A percentile compares a stretch with the other conserved stretches of the same genome.
These are phyloP conservation scores for Trichopoda pennipes DNA, from an alignment of 2,888 invertebrate genomes.

Conservation along the genomic window DNA sequence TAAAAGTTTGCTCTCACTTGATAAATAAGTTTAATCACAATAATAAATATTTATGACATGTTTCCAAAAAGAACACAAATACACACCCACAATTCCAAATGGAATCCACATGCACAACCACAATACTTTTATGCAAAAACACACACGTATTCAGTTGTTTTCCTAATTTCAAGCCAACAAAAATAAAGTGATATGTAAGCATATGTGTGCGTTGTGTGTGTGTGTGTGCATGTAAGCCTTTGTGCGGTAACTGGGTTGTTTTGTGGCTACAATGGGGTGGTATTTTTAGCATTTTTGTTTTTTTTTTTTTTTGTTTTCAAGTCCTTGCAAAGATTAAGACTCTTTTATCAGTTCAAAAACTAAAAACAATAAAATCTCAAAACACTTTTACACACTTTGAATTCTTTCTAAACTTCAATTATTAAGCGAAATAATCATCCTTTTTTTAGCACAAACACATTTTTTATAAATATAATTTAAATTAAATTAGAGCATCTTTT, in stretches of 20 bases:
- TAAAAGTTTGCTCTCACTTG: slow-evolving; percentile 65
- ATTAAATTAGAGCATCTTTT: too few relatives aligned
- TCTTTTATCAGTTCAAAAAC: slow-evolving; percentile 58
- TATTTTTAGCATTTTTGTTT: slow-evolving; percentile 43
- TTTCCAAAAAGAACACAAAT: slow-evolving; percentile 19
- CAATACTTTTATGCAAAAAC: slow-evolving; percentile 10
- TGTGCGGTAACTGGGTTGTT: slow-evolving; percentile 5
- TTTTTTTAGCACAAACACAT: slow-evolving; percentile 49
- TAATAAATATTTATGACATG: slow-evolving; percentile 67
- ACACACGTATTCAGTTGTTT: slow-evolving; percentile 1
- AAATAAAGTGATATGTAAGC: slow-evolving; percentile 11
- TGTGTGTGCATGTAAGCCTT: not conserved
- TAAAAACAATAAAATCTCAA: not conserved
- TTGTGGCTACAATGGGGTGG: slow-evolving; percentile 17
- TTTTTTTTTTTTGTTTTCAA: slow-evolving; percentile 56
- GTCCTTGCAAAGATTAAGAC: slow-evolving; percentile 59
- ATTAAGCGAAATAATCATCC: slow-evolving; percentile 57
- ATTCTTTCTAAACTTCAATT: slow-evolving; percentile 53
- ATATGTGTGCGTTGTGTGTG: not conserved
- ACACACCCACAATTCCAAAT: slow-evolving; percentile 2
- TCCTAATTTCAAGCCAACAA: slow-evolving; percentile 38
- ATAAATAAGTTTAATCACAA: slow-evolving; percentile 67
- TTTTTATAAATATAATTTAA: slow-evolving; percentile 44
- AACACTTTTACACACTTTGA: slow-evolving; percentile 24
- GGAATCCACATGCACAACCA: not conserved